Base-by-base conservation (phyloP, 2,113 vertebrate species). In the Dinomys branickii region DNA sequence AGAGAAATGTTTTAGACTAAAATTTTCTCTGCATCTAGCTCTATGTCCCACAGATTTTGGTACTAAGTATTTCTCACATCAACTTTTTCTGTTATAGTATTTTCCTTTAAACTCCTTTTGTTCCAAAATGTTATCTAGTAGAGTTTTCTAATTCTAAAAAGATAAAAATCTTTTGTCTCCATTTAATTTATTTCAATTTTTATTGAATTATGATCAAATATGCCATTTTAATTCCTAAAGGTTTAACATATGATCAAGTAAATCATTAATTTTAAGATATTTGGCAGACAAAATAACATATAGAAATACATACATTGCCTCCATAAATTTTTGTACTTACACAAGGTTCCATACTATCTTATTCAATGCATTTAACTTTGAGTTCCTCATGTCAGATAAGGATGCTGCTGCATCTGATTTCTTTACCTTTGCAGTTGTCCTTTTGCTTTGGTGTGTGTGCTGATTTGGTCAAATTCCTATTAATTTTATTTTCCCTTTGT, bases 181-280 rank as follows among this genome's bases (percentile, higher is more conserved):
- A 75, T 50, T 83, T 86, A 41, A 75, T 50, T 83, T 86, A 41
- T 89, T 93, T 54, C 33, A 59, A 67, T n/a, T 94, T 88, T 47
- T 85, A 61, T 30, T 90, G 56, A 82, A 47, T 73, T 85, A 88
- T 69, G 5, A 88, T 1, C 77, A 7, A 75, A 47, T 63, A 71
- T 52, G 22, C 19, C 56, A 56, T 88, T 77, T 90, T 88, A 33
- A 54, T 78, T 33, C 85, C 91, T 67, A 33, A 67, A 81, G 22
- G 41, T 67, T 95, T 94, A 95, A 91, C 47, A 83, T 83, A 83
- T 47, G 19, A 14, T 69, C 41, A 82, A 95, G 28, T 85, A 85
- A 94, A 81, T 75, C 2, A 85, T 13, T 95, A 30, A 94, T 50
- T 91, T 84, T 85, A 19, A 92, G 94, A 41, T 69, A 73, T 26